phyloP scores from a whole-genome alignment of 2,888 invertebrate genomes.

The Stomorhina lunata region DNA sequence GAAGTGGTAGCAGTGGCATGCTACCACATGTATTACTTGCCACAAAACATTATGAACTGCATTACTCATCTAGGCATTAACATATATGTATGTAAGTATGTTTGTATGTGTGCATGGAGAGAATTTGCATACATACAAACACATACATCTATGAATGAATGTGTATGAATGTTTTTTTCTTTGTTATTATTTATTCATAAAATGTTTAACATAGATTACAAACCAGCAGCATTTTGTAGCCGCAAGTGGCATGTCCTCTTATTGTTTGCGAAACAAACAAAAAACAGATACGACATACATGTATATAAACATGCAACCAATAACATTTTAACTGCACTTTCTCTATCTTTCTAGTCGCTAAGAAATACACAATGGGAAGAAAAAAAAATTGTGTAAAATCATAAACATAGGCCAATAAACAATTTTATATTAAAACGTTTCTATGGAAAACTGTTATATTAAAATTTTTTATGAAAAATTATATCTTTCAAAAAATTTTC shows the following conservation, averaged over 20 bases:
- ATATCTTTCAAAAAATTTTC: no score
- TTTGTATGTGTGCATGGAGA: not conserved
- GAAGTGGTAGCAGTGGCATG: conserved; percentile 48
- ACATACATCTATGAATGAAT: not conserved
- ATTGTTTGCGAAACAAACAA: conserved; percentile 55
- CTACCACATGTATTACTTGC: conserved; percentile 53
- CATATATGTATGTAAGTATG: not conserved
- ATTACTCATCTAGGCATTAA: conserved; percentile 56
- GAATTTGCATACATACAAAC: not conserved
- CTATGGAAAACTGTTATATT: no score
- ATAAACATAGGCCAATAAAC: not conserved
- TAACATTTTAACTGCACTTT: conserved; percentile 32
- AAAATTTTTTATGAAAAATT: no score
- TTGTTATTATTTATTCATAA: conserved; percentile 66
- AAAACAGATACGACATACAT: conserved; percentile 20
- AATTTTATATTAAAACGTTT: no score
- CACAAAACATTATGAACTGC: conserved; percentile 61
- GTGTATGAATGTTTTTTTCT: conserved; percentile 44
- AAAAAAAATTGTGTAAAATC: not conserved
- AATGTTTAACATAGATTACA: conserved; percentile 66
- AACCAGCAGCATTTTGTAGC: conserved; percentile 64
- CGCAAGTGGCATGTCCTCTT: conserved; percentile 67
- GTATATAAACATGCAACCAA: conserved; percentile 19
- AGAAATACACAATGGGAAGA: conserved; percentile 19
- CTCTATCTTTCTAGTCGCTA: no score